These are phyloP conservation scores for Eristalis arbustorum DNA, from an alignment of 2,888 invertebrate genomes.

Conservation along the genomic window DNA sequence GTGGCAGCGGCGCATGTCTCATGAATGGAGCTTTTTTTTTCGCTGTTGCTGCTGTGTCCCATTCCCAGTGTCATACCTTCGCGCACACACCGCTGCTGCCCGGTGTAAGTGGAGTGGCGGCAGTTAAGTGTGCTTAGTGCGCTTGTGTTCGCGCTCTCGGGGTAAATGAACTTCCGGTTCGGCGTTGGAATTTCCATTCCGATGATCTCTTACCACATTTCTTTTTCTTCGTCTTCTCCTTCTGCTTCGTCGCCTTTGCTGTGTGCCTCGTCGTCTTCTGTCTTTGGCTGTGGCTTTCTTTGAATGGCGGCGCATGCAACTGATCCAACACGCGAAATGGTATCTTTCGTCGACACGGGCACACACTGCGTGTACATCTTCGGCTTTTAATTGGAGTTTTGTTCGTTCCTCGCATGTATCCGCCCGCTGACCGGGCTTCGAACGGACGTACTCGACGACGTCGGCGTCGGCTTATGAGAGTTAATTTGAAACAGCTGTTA, in stretches of 20 bases:
- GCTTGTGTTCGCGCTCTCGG: constrained; percentile 41
- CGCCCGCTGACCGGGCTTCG: neutral
- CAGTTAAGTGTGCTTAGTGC: constrained; percentile 15
- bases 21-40: constrained; percentile 60
- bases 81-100: constrained; percentile 26
- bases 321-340: constrained; percentile 52
- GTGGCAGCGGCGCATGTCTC: constrained; percentile 42
- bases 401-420: constrained; percentile 5
- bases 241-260: neutral
- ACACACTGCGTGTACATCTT: neutral
- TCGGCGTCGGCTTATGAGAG: neutral
- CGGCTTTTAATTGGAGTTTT: constrained; percentile 50
- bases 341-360: constrained; percentile 27
- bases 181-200: constrained; percentile 68
- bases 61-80: constrained; percentile 13
- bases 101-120: neutral
- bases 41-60: neutral
- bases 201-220: constrained; percentile 59
- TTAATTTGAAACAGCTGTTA: constrained; percentile 60
- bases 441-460: neutral
- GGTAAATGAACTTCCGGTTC: constrained; percentile 71
- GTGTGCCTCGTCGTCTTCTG: neutral
- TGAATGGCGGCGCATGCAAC: constrained; percentile 45
- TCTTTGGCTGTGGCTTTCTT: constrained; percentile 48
- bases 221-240: neutral